Base-by-base conservation (phyloP, 2,888 invertebrate species). In the Pegoplata infirma region DNA sequence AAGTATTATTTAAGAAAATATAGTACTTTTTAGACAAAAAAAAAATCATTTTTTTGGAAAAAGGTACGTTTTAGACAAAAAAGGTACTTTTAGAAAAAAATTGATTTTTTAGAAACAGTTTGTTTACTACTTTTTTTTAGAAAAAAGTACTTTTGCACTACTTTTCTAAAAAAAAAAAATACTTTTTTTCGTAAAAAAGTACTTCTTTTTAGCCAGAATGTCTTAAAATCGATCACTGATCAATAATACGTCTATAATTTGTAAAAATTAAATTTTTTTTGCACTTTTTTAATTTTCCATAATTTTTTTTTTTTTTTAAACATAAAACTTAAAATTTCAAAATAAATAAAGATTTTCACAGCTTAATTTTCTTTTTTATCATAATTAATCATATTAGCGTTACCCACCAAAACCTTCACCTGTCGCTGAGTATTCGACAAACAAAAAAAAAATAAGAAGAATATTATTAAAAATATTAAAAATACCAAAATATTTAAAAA, bases 321-420 rank as follows among this genome's bases (percentile, higher is more conserved):
- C n/a, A n/a, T n/a, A n/a, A n/a, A 32, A 8, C 2, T 32, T 32
- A 2, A 32, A 32, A 32, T 32, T 32, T 32, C 32, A 7, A 32
- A 32, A n/a, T n/a, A n/a, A n/a, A n/a, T n/a, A n/a, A 8, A 32
- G 32, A 8, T 32, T 25, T 4, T 8, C 32, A 32, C 32, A 4
- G 2, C 32, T 10, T 32, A 32, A 49, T 32, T 47, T 21, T 3
- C 19, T 69, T 40, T 1, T 56, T 46, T 14, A 21, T 17, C 28
- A 58, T 56, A 64, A 72, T 56, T 58, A 51, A 73, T 61, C 49
- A 44, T 64, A 44, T 64, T 69, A 76, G 55, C 44, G 68, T 68
- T 59, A 61, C 49, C n/a, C 47, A 67, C n/a, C n/a, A n/a, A n/a
- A n/a, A 77, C 77, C 73, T 78, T 68, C 73, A 74, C 23, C 73